Percentiles rank a stretch among this genome's conserved stretches.
These are phyloP conservation scores for Arion vulgaris DNA, from an alignment of 1,140 invertebrate genomes.

Conservation along the genomic window DNA sequence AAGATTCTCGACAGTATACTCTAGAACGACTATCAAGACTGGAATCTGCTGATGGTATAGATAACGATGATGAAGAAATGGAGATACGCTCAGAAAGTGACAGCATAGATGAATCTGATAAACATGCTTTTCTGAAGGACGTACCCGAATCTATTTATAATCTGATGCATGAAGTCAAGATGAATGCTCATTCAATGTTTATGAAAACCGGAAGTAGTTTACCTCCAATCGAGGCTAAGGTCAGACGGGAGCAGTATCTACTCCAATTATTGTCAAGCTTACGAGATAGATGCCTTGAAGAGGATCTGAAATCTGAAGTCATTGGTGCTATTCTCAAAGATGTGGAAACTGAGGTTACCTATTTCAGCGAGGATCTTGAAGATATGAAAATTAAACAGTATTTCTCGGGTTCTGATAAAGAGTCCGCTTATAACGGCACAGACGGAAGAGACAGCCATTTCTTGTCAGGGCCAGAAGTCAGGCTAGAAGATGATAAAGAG, in stretches of 20 bases:
- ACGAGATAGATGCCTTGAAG: constrained; percentile 17
- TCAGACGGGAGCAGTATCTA: constrained; percentile 21
- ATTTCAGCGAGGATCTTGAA: constrained; percentile 21
- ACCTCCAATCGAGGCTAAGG: constrained; percentile 15
- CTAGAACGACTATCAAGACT: background rate
- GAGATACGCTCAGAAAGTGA: constrained; percentile 32
- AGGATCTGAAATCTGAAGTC: constrained; percentile 18
- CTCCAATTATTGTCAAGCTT: constrained; percentile 29
- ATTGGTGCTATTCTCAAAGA: constrained; percentile 30
- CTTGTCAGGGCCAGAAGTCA: constrained; percentile 15
- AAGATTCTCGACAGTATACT: background rate
- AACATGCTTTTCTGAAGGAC: constrained; percentile 23
- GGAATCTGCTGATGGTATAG: constrained; percentile 33
- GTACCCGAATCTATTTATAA: constrained; percentile 24
- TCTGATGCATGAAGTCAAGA: constrained; percentile 33
- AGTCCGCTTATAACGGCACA: constrained; percentile 22
- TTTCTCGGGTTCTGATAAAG: constrained; percentile 13
- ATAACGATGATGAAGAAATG: constrained; percentile 40
- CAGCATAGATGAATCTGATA: background rate
- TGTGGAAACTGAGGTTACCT: constrained; percentile 27
- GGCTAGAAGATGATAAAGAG: background rate
- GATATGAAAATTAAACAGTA: constrained; percentile 35
- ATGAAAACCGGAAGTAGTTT: constrained; percentile 21
- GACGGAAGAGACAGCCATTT: constrained; percentile 9
- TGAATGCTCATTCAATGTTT: constrained; percentile 23